Evolutionary conservation across 2,797 vertebrate species (phyloP), one percentile per base, ranked within the genome.

Genomic region (Eutrigla gurnardus): DNA sequence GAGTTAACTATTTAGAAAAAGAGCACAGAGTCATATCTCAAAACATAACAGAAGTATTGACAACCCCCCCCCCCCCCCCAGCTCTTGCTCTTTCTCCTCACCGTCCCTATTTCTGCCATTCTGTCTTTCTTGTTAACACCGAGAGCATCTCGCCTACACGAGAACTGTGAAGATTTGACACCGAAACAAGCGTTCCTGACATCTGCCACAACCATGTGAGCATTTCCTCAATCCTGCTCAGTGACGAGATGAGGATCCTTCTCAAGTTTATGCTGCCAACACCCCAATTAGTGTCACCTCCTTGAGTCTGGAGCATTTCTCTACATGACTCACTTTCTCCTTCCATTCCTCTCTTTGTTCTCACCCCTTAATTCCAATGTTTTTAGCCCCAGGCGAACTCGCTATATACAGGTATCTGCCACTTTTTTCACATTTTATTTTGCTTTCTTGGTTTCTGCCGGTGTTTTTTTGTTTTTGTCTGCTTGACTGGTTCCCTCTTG

Each of bases 211-310:
- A 70, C 78, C 25, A n/a, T 58, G 78, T 54, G 75, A 83, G 72
- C 76, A 49, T 81, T 76, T 84, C 74, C 80, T 83, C 88, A 71
- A 86, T 86, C 61, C 81, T 36, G 63, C 60, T 66, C 77, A 14
- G 57, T 65, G 69, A 60, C 65, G 78, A 78, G 74, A 82, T 57
- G 70, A 73, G 71, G 74, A 88, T 82, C 77, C 53, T 58, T 72
- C 81, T 82, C 75, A 53, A 73, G 72, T 74, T 73, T 32, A 33
- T 45, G 7, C 79, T 25, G 71, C 83, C 87, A 79, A 72, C 82
- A 81, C 73, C 87, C 90, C 91, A 93, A 92, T 93, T 93, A 93
- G 84, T 89, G 86, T 90, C 88, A 88, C 83, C 82, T 86, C 81
- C 80, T 57, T 18, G 13, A 71, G 76, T 82, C 43, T 84, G 84